Evolutionary conservation across 1,140 invertebrate genomes (phyloP), one percentile per base, ranked within the genome.

Genomic region (Sycobia sp.): DNA sequence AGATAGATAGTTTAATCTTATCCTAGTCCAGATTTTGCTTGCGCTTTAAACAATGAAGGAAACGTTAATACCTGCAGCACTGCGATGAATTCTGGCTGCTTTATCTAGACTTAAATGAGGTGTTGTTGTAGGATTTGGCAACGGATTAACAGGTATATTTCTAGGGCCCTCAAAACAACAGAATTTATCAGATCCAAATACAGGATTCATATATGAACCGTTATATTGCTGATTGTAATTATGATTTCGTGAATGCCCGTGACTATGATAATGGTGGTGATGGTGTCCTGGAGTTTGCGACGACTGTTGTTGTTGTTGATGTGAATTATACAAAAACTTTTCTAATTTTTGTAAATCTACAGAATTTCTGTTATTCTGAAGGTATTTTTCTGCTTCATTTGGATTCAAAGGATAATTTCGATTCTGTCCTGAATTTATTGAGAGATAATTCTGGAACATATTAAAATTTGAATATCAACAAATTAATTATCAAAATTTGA

Each of bases 21-120:
- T 32, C 11, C 29, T 32, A 32, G 29, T 7, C n/a, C n/a, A n/a
- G n/a, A n/a, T n/a, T n/a, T n/a, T n/a, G n/a, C n/a, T n/a, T n/a
- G n/a, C n/a, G n/a, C n/a, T n/a, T n/a, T n/a, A 4, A 62, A 54
- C 27, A 39, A 54, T n/a, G n/a, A n/a, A n/a, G n/a, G n/a, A n/a
- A n/a, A n/a, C n/a, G n/a, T 60, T 79, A 74, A 72, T 76, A 89
- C 88, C 83, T 69, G 91, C 91, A 62, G 90, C 89, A 76, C 86
- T 90, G 50, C 90, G 84, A 77, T 93, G 88, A 47, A 88, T 85
- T 68, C 86, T 85, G 0, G 91, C 91, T 16, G 89, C 89, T 61
- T 88, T 84, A 72, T 93, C 91, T 36, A 93, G 82, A 47, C 86
- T 85, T 44, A 84, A 82, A 61, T 73, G 69, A 5, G 68, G 39